phyloP scores from a whole-genome alignment of 2,113 vertebrate genomes.

The Sturnira hondurensis region DNA sequence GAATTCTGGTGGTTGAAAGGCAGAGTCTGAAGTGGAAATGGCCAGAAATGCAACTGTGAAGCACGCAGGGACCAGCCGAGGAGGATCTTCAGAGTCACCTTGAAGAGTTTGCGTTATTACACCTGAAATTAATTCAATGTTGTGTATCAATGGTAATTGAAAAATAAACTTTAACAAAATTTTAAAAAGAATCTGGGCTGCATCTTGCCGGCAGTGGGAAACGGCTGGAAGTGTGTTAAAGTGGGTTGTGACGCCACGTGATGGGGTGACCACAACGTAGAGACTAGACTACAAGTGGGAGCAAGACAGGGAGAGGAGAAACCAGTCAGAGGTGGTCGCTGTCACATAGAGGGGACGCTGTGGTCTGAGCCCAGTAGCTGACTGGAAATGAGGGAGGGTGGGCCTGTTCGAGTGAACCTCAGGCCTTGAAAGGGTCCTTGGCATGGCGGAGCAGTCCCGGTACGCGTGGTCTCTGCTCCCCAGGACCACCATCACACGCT shows the following conservation, averaged over 20 bases:
- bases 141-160: background rate
- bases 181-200: background rate
- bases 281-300: too few relatives aligned
- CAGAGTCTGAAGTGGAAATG: background rate
- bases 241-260: background rate
- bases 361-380: background rate
- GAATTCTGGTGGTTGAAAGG: background rate
- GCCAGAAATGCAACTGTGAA: background rate
- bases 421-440: background rate
- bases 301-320: background rate
- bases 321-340: rapidly evolving
- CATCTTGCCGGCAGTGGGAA: background rate
- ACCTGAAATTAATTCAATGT: background rate
- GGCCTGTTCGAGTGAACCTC: background rate
- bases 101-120: background rate
- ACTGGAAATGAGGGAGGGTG: background rate
- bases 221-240: background rate
- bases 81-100: background rate
- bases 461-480: background rate
- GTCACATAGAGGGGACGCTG: rapidly evolving
- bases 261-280: too few relatives aligned
- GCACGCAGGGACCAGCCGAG: background rate
- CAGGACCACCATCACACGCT: background rate
- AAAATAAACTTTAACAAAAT: background rate
- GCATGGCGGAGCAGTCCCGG: background rate